Base-by-base conservation (phyloP, 2,797 vertebrate genomes). In the Schizopygopsis pylzovi region DNA sequence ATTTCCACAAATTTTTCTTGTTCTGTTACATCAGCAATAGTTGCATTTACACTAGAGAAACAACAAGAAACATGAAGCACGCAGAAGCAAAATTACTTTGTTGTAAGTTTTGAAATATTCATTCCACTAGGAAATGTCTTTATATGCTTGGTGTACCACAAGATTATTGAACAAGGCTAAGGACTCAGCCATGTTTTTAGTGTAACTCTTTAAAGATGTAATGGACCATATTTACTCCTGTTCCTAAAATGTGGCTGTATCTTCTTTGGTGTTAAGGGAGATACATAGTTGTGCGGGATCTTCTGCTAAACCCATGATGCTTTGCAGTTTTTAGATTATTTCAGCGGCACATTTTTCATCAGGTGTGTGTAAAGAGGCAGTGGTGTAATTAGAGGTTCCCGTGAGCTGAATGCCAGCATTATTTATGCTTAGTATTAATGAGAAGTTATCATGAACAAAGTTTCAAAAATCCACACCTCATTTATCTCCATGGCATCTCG, bases 391-490 rank as follows among this genome's bases (percentile, higher is more conserved):
- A 79, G 76, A 61, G 73, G 72, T 54, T 85, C 37, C 43, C 73
- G 80, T 86, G 20, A 43, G 11, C 71, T 88, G 88, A 87, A 84
- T 86, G 85, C 85, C 88, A 86, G 56, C 75, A 81, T 87, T 87
- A 88, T 86, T 88, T 87, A 79, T 59, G 47, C 45, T 6, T 52
- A 79, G 81, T 87, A 90, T 91, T 89, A 92, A 90, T 88, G 83
- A 87, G 88, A 87, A 87, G 86, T 90, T 91, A 90, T 90, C 87
- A 89, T 88, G 82, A 87, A 89, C 88, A 87, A 86, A 88, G 79
- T 90, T 89, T 87, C 81, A 89, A 88, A 91, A 90, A 91, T 90
- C 86, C 89, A 89, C 79, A 84, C 49, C 88, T 88, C 83, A 88
- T 91, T 90, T 90, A 87, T 91, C 88, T 90, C 63, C 0, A 22